Conservation (phyloP, 2,888 invertebrate species). For the Tanytarsus gracilentus region DNA sequence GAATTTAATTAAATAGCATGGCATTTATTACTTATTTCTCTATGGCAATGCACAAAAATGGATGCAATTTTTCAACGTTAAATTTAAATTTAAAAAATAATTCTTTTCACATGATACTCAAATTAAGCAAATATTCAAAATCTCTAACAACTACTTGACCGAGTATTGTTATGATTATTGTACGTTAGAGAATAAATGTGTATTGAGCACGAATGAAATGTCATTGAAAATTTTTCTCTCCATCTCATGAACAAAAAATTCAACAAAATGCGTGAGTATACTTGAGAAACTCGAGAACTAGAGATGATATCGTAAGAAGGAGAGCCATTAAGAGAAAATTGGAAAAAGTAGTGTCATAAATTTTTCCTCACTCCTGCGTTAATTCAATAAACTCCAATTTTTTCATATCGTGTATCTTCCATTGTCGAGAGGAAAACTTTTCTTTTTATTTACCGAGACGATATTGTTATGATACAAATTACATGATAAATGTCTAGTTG, state of each 20-base stretch:
- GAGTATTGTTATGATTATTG: too few species aligned
- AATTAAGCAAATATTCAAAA: too few species aligned
- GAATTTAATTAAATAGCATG: slow-evolving; percentile 9
- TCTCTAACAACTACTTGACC: too few species aligned
- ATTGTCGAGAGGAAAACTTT: neutral
- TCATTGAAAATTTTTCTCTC: too few species aligned
- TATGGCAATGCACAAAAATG: too few species aligned
- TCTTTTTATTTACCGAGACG: neutral
- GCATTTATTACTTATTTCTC: neutral
- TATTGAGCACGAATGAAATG: too few species aligned
- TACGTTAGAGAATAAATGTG: too few species aligned
- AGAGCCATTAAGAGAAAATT: neutral
- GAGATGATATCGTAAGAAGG: neutral
- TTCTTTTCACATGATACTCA: too few species aligned
- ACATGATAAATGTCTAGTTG: slow-evolving; percentile 29
- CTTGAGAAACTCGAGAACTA: neutral
- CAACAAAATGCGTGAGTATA: too few species aligned
- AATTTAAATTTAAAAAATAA: too few species aligned
- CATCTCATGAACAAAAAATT: too few species aligned
- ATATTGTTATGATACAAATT: slow-evolving; percentile 26
- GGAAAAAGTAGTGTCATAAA: slow-evolving; percentile 11
- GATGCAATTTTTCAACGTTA: too few species aligned
- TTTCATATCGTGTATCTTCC: slow-evolving; percentile 1
- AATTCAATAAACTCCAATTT: slow-evolving; percentile 21
- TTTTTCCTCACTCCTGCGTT: slow-evolving; percentile 13